These are phyloP conservation scores for Lithophane socia DNA, from an alignment of 2,888 invertebrate species.

Conservation along the genomic window DNA sequence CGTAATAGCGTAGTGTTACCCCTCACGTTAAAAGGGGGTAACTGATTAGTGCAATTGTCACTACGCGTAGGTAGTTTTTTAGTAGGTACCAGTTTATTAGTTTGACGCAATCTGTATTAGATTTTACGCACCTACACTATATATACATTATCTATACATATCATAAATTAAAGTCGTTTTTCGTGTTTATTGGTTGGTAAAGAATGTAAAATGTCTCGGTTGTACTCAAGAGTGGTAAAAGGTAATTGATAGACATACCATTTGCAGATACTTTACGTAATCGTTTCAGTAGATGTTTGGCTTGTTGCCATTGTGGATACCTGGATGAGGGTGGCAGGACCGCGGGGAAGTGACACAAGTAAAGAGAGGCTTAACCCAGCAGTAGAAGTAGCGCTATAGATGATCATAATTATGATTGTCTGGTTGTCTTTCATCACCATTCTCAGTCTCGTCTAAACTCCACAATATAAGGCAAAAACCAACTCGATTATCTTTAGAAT, in stretches of 20 bases:
- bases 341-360: not conserved
- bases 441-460: not conserved
- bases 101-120: not conserved
- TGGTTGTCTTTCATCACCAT: not conserved
- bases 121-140: not conserved
- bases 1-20: not conserved
- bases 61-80: too few relatives aligned
- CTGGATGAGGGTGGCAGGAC: too few relatives aligned
- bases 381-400: not conserved
- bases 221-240: too few relatives aligned
- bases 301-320: too few relatives aligned
- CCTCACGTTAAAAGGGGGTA: not conserved
- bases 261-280: too few relatives aligned
- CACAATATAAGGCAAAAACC: not conserved
- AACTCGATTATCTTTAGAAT: conserved; percentile 16
- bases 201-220: too few relatives aligned
- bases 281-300: too few relatives aligned
- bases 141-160: too few relatives aligned
- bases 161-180: too few relatives aligned
- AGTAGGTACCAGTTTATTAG: not conserved
- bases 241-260: too few relatives aligned
- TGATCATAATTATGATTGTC: not conserved
- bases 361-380: not conserved
- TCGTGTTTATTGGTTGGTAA: too few relatives aligned
- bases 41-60: not conserved